Evolutionary conservation across 2,113 vertebrate species (phyloP).

Genomic region (Panthera tigris): DNA sequence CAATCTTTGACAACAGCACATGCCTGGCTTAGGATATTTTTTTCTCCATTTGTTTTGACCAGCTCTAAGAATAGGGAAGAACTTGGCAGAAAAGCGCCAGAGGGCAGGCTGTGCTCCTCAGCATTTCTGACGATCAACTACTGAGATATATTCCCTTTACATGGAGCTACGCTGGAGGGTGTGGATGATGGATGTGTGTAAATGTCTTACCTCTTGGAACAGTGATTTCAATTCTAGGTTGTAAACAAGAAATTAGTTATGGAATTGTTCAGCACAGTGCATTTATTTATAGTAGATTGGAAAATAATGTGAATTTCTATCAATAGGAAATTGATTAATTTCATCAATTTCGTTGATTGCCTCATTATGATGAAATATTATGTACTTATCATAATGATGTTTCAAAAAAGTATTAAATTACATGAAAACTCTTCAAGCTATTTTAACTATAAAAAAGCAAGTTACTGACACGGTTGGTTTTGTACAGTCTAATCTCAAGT

Average conservation of each 20-base stretch:
- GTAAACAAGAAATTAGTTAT: neutral
- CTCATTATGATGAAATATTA: neutral
- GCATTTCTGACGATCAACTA: neutral
- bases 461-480: neutral
- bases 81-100: neutral
- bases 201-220: neutral
- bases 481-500: neutral
- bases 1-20: constrained; percentile 23
- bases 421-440: neutral
- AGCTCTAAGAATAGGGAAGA: constrained; percentile 24
- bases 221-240: constrained; percentile 1
- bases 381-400: neutral
- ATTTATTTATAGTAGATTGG: neutral
- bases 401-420: neutral
- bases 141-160: neutral
- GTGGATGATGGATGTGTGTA: neutral
- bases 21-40: neutral
- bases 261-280: neutral
- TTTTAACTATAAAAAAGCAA: neutral
- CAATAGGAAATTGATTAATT: neutral
- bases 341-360: neutral
- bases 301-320: neutral
- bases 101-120: neutral
- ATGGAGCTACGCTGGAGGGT: neutral
- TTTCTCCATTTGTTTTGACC: neutral